Evolutionary conservation across 2,888 invertebrate species (phyloP).

Genomic region (Oithona nana): DNA sequence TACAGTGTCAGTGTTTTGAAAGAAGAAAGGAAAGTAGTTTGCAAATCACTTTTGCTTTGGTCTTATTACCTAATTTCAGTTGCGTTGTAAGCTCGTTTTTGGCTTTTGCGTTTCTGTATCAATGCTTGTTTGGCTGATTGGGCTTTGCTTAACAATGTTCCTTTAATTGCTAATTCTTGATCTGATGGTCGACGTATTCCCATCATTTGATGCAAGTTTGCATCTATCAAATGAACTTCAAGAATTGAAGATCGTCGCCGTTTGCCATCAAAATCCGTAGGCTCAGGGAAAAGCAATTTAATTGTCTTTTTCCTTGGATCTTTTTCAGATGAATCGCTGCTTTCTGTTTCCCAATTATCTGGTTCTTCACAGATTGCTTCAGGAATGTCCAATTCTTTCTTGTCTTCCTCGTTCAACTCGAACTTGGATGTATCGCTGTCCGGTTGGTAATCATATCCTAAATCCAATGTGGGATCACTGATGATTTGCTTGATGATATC

Average conservation of each 20-base stretch:
- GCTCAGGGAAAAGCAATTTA: too few relatives aligned
- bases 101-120: background rate
- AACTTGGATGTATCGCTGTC: background rate
- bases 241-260: background rate
- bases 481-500: background rate
- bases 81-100: background rate
- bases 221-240: background rate
- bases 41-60: too few relatives aligned
- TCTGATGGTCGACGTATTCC: background rate
- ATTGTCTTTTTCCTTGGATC: too few relatives aligned
- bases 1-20: too few relatives aligned
- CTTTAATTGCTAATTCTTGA: background rate
- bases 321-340: too few relatives aligned
- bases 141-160: background rate
- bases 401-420: background rate
- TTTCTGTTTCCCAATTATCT: too few relatives aligned
- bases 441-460: background rate
- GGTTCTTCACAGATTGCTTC: too few relatives aligned
- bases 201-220: background rate
- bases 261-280: background rate
- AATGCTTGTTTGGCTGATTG: background rate
- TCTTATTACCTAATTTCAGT: background rate
- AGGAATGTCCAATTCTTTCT: background rate
- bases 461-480: background rate
- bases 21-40: too few relatives aligned